These are phyloP conservation scores for Drosophila pseudotakahashii DNA, from an alignment of 2,888 invertebrate genomes.

Conservation along the genomic window DNA sequence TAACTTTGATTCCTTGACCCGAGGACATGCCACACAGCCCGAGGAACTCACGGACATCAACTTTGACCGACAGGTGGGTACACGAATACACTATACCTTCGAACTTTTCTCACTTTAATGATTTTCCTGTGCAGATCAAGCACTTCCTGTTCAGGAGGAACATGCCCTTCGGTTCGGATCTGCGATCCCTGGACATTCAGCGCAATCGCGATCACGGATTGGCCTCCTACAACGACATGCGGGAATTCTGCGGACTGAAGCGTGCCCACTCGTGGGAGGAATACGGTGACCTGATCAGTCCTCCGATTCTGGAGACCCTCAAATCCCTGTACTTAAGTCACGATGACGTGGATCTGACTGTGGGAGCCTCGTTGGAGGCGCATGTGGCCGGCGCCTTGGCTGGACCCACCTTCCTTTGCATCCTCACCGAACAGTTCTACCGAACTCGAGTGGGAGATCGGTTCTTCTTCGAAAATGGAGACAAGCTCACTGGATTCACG, in stretches of 20 bases:
- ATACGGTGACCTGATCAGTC: constrained; percentile 88
- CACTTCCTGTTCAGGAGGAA: constrained; percentile 88
- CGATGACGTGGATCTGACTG: constrained; percentile 94
- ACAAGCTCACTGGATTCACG: constrained; percentile 87
- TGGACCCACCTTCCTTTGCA: constrained; percentile 95
- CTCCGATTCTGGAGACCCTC: constrained; percentile 87
- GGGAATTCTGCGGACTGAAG: constrained; percentile 90
- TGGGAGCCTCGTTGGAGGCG: constrained; percentile 92
- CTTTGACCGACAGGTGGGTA: constrained; percentile 86
- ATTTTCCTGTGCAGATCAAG: constrained; percentile 86
- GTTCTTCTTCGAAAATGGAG: constrained; percentile 92
- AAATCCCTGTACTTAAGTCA: constrained; percentile 88
- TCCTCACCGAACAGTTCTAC: constrained; percentile 94
- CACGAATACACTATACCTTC: no score
- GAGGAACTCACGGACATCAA: constrained; percentile 91
- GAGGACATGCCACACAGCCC: constrained; percentile 91
- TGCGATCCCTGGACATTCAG: constrained; percentile 93
- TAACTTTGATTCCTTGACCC: constrained; percentile 89
- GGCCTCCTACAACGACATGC: constrained; percentile 90
- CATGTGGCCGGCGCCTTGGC: constrained; percentile 91
- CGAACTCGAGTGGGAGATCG: constrained; percentile 93
- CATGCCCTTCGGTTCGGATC: constrained; percentile 90
- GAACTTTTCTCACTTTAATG: neutral
- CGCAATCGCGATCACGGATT: constrained; percentile 94
- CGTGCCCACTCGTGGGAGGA: constrained; percentile 89